Base-by-base conservation (phyloP, 2,113 vertebrate species). In the Ictidomys tridecemlineatus region DNA sequence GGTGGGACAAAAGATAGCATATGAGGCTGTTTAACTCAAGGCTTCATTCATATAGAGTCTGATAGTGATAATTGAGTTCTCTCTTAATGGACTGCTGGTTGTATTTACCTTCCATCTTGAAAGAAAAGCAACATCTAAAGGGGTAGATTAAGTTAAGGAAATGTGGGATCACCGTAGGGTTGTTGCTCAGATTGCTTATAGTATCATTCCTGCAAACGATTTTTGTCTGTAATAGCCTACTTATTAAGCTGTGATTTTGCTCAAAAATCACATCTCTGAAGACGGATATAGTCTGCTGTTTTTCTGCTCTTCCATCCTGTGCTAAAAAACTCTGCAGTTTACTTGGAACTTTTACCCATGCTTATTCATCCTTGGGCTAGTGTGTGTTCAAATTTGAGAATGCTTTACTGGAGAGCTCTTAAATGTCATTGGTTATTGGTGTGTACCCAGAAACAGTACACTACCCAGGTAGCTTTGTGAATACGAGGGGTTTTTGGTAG, bases 141-240 rank as follows among this genome's bases (percentile, higher is more conserved):
- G 13, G 45, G 22, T 45, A 67, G 30, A 61, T 24, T 83, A 30
- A 89, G 39, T 79, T 79, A 91, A 28, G 63, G 90, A 85, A 92
- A 83, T 78, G 34, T 91, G 69, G 91, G 37, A 13, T 89, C 61
- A 78, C 2, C 53, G 78, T 86, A 87, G 39, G 74, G 32, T 80
- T 72, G 92, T 85, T 86, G 42, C 48, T 90, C 34, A 73, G 18
- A 48, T 42, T 56, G 24, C 58, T 91, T 94, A 61, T 56, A 80
- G 95, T 78, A 76, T 34, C 56, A 63, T 87, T 96, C 39, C n/a
- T 94, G 20, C 63, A 92, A 67, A 70, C 14, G 42, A 53, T 79
- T 95, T 93, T 95, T 85, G 85, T 86, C 45, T 83, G 13, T 74
- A 94, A 63, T 93, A 89, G 45, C 11, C 72, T 92, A 65, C 58